phyloP scores from a whole-genome alignment of 1,140 invertebrate species.

The Pachyrhynchus sulphureomaculatus region DNA sequence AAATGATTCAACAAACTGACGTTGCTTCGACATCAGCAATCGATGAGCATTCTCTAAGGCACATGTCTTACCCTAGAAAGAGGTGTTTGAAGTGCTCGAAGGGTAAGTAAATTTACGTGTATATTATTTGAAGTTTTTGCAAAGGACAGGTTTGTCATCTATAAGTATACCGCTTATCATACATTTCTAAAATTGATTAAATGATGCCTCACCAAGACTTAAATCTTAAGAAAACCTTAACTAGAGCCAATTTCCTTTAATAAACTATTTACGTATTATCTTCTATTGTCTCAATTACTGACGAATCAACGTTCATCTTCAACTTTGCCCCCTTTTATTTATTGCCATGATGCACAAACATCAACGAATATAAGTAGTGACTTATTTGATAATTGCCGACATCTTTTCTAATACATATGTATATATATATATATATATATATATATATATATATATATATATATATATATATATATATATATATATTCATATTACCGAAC shows the following conservation, averaged over 20 bases:
- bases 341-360: neutral
- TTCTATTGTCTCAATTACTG: slow-evolving; percentile 18
- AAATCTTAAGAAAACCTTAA: neutral
- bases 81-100: slow-evolving; percentile 48
- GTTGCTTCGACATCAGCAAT: slow-evolving; percentile 33
- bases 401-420: neutral
- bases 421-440: no score
- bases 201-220: neutral
- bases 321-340: slow-evolving; percentile 23
- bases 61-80: slow-evolving; percentile 49
- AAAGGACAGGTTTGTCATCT: no score
- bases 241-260: neutral
- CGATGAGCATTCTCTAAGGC: slow-evolving; percentile 49
- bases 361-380: slow-evolving; percentile 1
- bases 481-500: no score
- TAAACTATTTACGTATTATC: neutral
- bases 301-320: slow-evolving; percentile 18
- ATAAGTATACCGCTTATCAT: neutral
- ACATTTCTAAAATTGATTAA: neutral
- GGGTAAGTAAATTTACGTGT: slow-evolving; percentile 39
- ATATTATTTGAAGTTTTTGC: no score
- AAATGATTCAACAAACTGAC: slow-evolving; percentile 35
- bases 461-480: no score
- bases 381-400: slow-evolving; percentile 11
- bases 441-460: no score